Percentiles rank a stretch among this genome's conserved stretches.
Evolutionary conservation across 2,888 invertebrate genomes (phyloP).

Genomic region (Caenorhabditis doughertyi): DNA sequence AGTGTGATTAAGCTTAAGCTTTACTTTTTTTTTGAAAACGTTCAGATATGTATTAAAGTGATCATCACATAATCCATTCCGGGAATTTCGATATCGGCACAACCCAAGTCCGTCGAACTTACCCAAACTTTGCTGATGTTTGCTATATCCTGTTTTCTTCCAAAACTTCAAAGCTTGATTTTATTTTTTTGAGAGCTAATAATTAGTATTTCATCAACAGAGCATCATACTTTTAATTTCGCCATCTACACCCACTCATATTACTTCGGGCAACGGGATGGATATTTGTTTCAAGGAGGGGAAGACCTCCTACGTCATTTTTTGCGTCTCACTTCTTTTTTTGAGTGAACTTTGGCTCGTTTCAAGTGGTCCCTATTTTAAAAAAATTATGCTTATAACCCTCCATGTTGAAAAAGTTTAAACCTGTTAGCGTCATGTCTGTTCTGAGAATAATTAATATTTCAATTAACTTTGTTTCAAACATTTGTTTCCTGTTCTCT

Average conservation of each 20-base stretch:
- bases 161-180: no score
- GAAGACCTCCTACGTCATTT: slow-evolving; percentile 55
- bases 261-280: slow-evolving; percentile 15
- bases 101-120: no score
- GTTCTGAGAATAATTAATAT: slow-evolving; percentile 5
- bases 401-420: background rate
- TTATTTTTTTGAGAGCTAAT: background rate
- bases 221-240: slow-evolving; percentile 15
- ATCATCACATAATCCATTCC: no score
- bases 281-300: slow-evolving; percentile 55
- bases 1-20: no score
- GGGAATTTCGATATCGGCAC: no score
- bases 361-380: slow-evolving; percentile 38
- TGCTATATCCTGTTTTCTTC: no score
- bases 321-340: slow-evolving; percentile 4
- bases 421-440: slow-evolving; percentile 15
- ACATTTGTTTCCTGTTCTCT: background rate
- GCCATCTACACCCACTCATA: slow-evolving; percentile 39
- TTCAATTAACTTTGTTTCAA: slow-evolving; percentile 13
- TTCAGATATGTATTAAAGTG: no score
- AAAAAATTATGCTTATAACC: slow-evolving; percentile 38
- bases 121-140: no score
- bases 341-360: slow-evolving; percentile 54
- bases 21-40: no score
- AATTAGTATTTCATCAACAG: background rate